A percentile compares a stretch with the other conserved stretches of the same genome.
phyloP scores from a whole-genome alignment of 1,140 invertebrate species.

The Drosophila melanogaster region DNA sequence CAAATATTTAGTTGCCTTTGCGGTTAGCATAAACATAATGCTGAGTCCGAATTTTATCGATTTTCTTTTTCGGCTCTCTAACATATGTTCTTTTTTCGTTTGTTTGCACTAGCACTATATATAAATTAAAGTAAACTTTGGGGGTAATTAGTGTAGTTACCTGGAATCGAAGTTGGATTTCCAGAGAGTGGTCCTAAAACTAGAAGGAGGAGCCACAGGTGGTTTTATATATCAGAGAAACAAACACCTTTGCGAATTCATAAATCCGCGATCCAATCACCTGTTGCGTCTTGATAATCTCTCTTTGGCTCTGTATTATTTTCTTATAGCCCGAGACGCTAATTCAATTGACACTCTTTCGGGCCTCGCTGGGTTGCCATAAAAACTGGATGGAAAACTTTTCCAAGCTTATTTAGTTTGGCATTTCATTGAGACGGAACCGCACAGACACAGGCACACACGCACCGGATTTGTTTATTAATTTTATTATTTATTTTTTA shows the following conservation, averaged over 20 bases:
- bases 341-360: slow-evolving; percentile 77
- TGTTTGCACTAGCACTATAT: slow-evolving; percentile 3
- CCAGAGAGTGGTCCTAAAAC: background rate
- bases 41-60: slow-evolving; percentile 47
- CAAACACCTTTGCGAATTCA: background rate
- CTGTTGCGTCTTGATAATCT: slow-evolving; percentile 52
- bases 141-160: slow-evolving; percentile 29
- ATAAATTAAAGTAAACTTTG: slow-evolving; percentile 23
- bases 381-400: slow-evolving; percentile 73
- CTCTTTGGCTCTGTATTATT: slow-evolving; percentile 21
- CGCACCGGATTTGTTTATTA: slow-evolving; percentile 46
- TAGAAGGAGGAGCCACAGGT: slow-evolving; percentile 37
- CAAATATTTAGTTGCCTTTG: slow-evolving; percentile 22
- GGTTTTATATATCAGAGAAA: background rate
- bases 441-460: slow-evolving; percentile 20
- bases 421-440: slow-evolving; percentile 65
- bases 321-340: slow-evolving; percentile 47
- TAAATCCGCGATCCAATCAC: slow-evolving; percentile 23
- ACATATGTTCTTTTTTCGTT: slow-evolving; percentile 50
- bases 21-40: slow-evolving; percentile 29
- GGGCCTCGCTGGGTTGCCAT: slow-evolving; percentile 22
- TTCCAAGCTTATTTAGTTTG: slow-evolving; percentile 44
- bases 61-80: slow-evolving; percentile 48
- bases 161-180: slow-evolving; percentile 18
- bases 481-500: slow-evolving; percentile 47